Conservation (phyloP, 2,113 vertebrate genomes). For the Mormoops blainvillei region DNA sequence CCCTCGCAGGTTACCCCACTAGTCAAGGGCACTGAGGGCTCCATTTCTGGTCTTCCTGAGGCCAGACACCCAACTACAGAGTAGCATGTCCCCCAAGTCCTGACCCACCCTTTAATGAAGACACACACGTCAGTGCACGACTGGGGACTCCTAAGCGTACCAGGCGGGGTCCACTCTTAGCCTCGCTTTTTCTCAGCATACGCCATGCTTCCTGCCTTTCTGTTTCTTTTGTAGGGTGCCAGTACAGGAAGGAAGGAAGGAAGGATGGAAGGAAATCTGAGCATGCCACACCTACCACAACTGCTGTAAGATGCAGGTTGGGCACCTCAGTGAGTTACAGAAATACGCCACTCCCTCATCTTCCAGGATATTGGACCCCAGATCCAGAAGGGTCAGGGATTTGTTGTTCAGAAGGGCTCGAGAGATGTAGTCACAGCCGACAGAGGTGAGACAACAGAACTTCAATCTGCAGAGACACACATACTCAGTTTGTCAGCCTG, state of each 20-base stretch:
- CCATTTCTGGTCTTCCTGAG: not conserved
- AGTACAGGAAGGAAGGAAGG: too few relatives aligned
- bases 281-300: not conserved
- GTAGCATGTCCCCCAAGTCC: not conserved
- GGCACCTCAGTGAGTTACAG: not conserved
- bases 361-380: not conserved
- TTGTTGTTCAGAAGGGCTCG: not conserved
- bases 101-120: not conserved
- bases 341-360: not conserved
- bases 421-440: not conserved
- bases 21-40: not conserved
- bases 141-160: not conserved
- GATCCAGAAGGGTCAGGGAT: not conserved
- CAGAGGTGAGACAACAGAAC: not conserved
- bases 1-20: too few relatives aligned
- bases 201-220: too few relatives aligned
- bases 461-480: not conserved
- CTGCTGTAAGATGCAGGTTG: not conserved
- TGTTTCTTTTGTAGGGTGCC: not conserved
- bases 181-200: not conserved
- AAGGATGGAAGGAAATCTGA: too few relatives aligned
- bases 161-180: fast-evolving
- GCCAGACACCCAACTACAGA: not conserved
- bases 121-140: not conserved
- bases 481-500: fast-evolving